A percentile compares a stretch with the other conserved stretches of the same genome.
Conservation (phyloP, 2,797 vertebrate species). For the Pteronotus mesoamericanus region DNA sequence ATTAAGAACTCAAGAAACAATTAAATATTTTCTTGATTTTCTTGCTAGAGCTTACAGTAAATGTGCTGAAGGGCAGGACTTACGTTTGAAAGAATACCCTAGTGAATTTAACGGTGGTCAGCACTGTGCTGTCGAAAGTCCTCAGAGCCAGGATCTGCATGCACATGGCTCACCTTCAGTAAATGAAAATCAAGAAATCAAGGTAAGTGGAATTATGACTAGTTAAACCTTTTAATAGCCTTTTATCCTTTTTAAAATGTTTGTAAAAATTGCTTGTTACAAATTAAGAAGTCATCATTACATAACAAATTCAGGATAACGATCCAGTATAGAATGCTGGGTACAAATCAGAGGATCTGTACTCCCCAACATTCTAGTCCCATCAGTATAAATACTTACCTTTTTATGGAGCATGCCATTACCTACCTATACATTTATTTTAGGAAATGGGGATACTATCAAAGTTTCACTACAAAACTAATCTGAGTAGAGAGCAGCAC, state of each 20-base stretch:
- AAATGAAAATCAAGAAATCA: slow-evolving; percentile 70
- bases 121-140: neutral
- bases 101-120: neutral
- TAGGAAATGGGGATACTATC: neutral
- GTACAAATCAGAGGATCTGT: neutral
- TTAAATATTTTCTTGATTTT: slow-evolving; percentile 21
- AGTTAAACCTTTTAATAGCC: neutral
- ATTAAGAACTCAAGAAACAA: neutral
- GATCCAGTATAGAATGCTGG: neutral
- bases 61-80: slow-evolving; percentile 77
- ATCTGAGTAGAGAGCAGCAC: neutral
- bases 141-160: slow-evolving; percentile 43
- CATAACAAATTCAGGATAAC: neutral
- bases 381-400: neutral
- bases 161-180: slow-evolving; percentile 57
- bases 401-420: neutral
- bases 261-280: neutral
- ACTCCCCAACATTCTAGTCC: neutral
- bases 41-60: slow-evolving; percentile 80
- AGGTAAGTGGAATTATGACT: slow-evolving; percentile 53
- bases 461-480: neutral
- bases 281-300: neutral
- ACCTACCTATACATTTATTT: neutral
- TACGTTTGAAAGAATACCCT: slow-evolving; percentile 52
- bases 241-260: neutral